These are phyloP conservation scores for Calonectris borealis DNA, from an alignment of 2,113 vertebrate species.

Conservation along the genomic window DNA sequence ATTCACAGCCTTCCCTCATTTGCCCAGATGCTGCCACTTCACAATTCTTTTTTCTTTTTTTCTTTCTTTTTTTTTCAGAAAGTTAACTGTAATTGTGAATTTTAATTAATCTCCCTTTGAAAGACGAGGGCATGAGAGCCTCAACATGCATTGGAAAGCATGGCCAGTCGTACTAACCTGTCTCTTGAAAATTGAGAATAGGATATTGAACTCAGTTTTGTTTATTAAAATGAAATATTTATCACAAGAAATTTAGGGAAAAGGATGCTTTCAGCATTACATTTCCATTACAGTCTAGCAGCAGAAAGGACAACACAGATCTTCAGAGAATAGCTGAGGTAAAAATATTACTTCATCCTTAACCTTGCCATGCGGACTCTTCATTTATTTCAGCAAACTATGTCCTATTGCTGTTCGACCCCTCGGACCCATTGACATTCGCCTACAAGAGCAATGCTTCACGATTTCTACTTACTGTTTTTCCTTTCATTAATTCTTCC, in stretches of 20 bases:
- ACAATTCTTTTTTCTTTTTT: background rate
- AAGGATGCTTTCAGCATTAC: too few relatives aligned
- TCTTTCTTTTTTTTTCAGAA: background rate
- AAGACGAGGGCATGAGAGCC: background rate
- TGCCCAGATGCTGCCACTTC: background rate
- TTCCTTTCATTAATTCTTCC: background rate
- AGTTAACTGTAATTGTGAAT: background rate
- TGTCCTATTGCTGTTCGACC: background rate
- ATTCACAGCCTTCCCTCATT: background rate
- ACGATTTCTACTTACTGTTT: background rate
- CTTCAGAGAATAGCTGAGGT: constrained; percentile 11
- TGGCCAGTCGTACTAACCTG: background rate
- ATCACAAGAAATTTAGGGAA: constrained; percentile 17
- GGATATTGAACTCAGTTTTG: background rate
- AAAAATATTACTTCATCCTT: background rate
- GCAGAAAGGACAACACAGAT: constrained; percentile 3
- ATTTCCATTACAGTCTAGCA: constrained; percentile 12
- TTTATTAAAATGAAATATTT: constrained; percentile 44
- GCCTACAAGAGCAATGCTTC: background rate
- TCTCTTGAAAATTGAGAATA: constrained; percentile 7
- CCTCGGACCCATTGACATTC: background rate
- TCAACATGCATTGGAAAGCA: background rate
- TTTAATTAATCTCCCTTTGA: background rate
- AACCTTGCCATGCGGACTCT: background rate
- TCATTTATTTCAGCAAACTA: constrained; percentile 13